Base-by-base conservation (phyloP, 2,888 invertebrate genomes). In the Ptychoptera contaminata region DNA sequence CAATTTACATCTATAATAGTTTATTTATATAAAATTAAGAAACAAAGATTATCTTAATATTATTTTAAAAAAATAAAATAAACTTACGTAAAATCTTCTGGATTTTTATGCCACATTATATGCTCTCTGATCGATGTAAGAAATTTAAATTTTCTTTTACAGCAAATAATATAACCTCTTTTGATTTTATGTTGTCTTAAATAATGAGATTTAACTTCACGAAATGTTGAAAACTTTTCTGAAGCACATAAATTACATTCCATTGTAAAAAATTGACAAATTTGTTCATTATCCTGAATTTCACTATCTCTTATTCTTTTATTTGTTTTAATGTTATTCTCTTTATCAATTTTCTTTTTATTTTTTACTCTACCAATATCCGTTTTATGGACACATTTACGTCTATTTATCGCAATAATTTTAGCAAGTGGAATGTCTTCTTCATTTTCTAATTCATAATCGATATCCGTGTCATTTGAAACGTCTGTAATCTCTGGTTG, bases 91-190 rank as follows among this genome's bases (percentile, higher is more conserved):
- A 54, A 54, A 11, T 49, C 16, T 12, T 54, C 51, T 8, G 54
- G 54, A 36, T 54, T 46, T 16, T 45, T 49, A 38, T 54, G 54
- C 49, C 51, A 50, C 0, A 50, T 32, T n/a, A 54, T 49, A 37
- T 54, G 54, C 32, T 54, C 52, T 10, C 52, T 49, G 14, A 51
- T 48, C 3, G 48, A 46, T 10, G 43, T 8, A 2, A 49, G 46
- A 36, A 47, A 49, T 11, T 49, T 51, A 32, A 48, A 51, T 37
- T 53, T 53, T 39, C 45, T 50, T 2, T 47, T 51, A 10, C 54
- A 54, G 23, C 54, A 54, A 15, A 46, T 45, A 16, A 54, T 47
- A 35, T 51, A 54, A 11, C 54, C 54, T 2, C 51, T 48, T 16
- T 3, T 7, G 3, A 53, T 47, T 9, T 50, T 49, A 36, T 54